Base-by-base conservation (phyloP, 2,797 vertebrate species). In the Alauda arvensis region DNA sequence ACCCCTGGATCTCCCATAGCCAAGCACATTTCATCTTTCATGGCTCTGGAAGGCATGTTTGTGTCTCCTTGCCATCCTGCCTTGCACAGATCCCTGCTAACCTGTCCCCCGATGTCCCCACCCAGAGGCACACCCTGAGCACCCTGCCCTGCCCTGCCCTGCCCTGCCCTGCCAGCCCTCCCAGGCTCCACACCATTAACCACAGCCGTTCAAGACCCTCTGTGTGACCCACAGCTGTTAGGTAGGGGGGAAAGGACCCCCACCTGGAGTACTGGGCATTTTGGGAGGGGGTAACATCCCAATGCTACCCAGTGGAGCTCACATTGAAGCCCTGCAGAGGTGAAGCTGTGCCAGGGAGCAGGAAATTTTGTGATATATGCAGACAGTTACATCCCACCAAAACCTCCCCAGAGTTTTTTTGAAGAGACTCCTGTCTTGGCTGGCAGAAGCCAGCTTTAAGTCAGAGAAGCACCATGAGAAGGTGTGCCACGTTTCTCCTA, bases 401-500 rank as follows among this genome's bases (percentile, higher is more conserved):
- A 53, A 31, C 16, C 33, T 45, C 28, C 28, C 5, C 31, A 56
- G 31, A 8, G 45, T 3, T 21, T 40, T 12, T 33, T 37, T 7
- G 16, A 18, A 24, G 25, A 66, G n/a, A 34, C 8, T 79, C 29
- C 40, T 34, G 15, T 25, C 23, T 39, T 6, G 0, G 2, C 34
- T 39, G 63, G 24, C 49, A 60, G 68, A 43, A 17, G 29, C 9
- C 34, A 62, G 18, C 10, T 37, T 1, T 12, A 25, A 0, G 17
- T 25, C 17, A 52, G 34, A 25, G 18, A 67, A 90, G 37, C 23
- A 25, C 11, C 37, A 39, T 0, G 0, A 10, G 0, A 4, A 62
- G 59, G 29, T 1, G 1, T 29, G 59, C 43, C 26, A 4, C 14
- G 59, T 40, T 71, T 33, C 61, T 70, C 55, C 0, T 0, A 53